These are phyloP conservation scores for Tauraco erythrolophus DNA, from an alignment of 2,113 vertebrate genomes.

Conservation along the genomic window DNA sequence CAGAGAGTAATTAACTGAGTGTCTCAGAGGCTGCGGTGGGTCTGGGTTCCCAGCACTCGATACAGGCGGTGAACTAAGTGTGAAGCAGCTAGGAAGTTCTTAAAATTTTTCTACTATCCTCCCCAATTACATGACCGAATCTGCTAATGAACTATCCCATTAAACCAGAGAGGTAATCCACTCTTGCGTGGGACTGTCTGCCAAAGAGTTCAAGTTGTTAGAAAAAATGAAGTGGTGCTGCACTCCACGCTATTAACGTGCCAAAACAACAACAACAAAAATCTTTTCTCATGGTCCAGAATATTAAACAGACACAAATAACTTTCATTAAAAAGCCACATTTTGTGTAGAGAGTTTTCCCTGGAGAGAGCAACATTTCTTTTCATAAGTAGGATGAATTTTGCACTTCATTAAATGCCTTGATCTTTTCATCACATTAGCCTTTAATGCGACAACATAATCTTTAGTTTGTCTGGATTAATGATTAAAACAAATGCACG, in stretches of 20 bases:
- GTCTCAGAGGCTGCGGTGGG: neutral
- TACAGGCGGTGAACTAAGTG: neutral
- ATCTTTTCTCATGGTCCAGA: conserved; percentile 44
- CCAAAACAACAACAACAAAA: conserved; percentile 45
- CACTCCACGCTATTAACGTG: conserved; percentile 15
- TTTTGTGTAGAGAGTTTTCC: conserved; percentile 47
- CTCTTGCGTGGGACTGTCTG: neutral
- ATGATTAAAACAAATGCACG: neutral
- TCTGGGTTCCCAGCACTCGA: neutral
- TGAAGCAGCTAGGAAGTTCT: neutral
- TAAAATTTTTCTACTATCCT: neutral
- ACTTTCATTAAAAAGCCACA: conserved; percentile 57
- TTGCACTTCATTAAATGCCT: conserved; percentile 67
- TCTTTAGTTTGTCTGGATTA: conserved; percentile 55
- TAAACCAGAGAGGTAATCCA: conserved; percentile 15
- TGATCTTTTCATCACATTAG: conserved; percentile 60
- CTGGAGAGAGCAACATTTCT: conserved; percentile 37
- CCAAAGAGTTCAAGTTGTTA: conserved; percentile 24
- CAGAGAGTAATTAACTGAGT: conserved; percentile 2
- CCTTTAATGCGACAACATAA: conserved; percentile 22
- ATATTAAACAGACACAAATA: conserved; percentile 64
- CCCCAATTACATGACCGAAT: neutral
- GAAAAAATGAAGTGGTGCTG: neutral
- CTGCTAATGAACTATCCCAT: conserved; percentile 13
- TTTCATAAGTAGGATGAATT: conserved; percentile 43